Evolutionary conservation across 2,797 vertebrate species (phyloP).

Genomic region (Gallinago solitaria): DNA sequence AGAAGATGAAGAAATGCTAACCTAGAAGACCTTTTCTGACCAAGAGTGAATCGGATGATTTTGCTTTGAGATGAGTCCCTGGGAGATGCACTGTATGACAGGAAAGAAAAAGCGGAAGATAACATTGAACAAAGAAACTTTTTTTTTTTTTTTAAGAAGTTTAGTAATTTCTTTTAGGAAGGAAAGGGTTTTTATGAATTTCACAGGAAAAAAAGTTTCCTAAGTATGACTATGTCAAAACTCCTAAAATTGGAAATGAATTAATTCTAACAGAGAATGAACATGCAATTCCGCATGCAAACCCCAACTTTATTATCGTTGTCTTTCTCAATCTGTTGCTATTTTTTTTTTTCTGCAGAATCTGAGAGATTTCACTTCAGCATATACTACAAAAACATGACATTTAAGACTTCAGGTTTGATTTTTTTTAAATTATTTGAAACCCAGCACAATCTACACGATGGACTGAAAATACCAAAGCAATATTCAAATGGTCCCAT

Average conservation of each 20-base stretch:
- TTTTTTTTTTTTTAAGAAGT: not conserved
- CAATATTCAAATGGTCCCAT: not conserved
- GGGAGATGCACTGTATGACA: conserved; percentile 81
- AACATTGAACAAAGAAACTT: conserved; percentile 67
- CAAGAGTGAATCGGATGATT: conserved; percentile 96
- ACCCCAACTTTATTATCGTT: not conserved
- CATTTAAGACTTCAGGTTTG: not conserved
- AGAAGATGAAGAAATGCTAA: conserved; percentile 82
- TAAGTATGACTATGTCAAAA: not conserved
- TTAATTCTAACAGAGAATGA: not conserved
- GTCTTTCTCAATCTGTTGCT: not conserved
- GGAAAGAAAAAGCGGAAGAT: conserved; percentile 78
- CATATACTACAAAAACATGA: not conserved
- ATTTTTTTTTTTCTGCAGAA: not conserved
- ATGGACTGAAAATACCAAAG: not conserved
- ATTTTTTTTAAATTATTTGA: not conserved
- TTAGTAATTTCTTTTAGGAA: not conserved
- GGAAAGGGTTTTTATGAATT: not conserved
- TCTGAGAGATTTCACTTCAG: not conserved
- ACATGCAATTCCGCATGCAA: not conserved
- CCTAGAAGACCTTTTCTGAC: conserved; percentile 99
- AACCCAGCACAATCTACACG: not conserved
- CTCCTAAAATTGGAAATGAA: not conserved
- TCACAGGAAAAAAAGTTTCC: not conserved
- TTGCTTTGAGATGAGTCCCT: conserved; percentile 95